Evolutionary conservation across 2,113 vertebrate genomes (phyloP).

Genomic region (Hemiscyllium ocellatum): DNA sequence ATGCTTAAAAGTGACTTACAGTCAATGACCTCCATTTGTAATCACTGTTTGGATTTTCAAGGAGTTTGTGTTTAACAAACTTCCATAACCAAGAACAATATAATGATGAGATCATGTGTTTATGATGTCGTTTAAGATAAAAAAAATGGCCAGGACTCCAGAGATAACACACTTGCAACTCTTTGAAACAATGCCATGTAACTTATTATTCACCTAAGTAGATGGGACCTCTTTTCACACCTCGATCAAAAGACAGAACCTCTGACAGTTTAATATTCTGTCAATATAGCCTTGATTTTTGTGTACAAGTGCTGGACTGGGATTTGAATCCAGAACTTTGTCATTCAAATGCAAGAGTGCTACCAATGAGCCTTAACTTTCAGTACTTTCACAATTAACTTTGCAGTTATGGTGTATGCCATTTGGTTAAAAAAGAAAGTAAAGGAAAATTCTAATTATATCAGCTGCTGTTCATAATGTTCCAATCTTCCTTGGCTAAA

Average conservation of each 20-base stretch:
- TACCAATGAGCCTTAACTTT: background rate
- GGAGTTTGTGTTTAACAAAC: background rate
- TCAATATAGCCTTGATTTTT: background rate
- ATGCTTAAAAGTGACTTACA: background rate
- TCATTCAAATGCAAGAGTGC: background rate
- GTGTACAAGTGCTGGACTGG: background rate
- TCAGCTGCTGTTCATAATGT: background rate
- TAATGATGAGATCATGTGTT: background rate
- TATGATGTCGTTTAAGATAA: background rate
- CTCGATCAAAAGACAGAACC: too few species aligned
- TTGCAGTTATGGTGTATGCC: background rate
- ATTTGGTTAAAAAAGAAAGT: background rate
- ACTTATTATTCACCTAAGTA: too few species aligned
- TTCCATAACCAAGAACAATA: background rate
- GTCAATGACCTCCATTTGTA: background rate
- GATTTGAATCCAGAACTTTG: background rate
- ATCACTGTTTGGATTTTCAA: background rate
- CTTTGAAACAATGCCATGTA: too few species aligned
- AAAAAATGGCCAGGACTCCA: background rate
- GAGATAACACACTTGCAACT: too few species aligned
- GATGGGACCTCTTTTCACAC: background rate
- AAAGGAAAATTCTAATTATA: background rate
- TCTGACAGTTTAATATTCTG: background rate
- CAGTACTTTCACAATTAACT: background rate
- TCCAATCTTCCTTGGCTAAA: background rate